Percentiles rank a stretch among this genome's conserved stretches.
These are phyloP conservation scores for Vanessa cardui DNA, from an alignment of 2,888 invertebrate genomes.

Conservation along the genomic window DNA sequence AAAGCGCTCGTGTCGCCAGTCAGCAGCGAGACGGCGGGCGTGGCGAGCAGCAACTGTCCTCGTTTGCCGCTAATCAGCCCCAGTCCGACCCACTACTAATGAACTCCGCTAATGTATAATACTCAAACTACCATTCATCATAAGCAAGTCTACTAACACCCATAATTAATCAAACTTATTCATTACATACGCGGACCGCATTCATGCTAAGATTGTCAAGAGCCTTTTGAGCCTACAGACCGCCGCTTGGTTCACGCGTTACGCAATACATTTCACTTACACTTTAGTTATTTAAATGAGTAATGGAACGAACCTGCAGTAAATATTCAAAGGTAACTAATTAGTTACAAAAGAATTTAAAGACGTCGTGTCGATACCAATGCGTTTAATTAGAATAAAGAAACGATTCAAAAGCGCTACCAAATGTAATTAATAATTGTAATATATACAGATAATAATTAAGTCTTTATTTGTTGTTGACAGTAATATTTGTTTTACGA, in stretches of 20 bases:
- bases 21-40: slow-evolving; percentile 10
- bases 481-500: too few species aligned
- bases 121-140: slow-evolving; percentile 32
- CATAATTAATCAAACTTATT: slow-evolving; percentile 33
- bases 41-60: slow-evolving; percentile 31
- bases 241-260: slow-evolving; percentile 14
- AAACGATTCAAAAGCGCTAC: too few species aligned
- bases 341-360: slow-evolving; percentile 7
- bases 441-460: too few species aligned
- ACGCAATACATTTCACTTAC: slow-evolving; percentile 28
- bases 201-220: slow-evolving; percentile 27
- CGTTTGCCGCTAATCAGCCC: slow-evolving; percentile 42
- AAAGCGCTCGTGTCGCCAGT: background rate
- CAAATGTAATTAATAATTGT: too few species aligned
- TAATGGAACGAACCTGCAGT: slow-evolving; percentile 11
- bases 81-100: slow-evolving; percentile 40
- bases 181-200: slow-evolving; percentile 20
- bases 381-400: background rate
- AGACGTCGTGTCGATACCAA: background rate
- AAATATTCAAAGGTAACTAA: slow-evolving; percentile 8
- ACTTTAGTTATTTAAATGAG: slow-evolving; percentile 18
- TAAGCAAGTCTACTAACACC: slow-evolving; percentile 25
- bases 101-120: slow-evolving; percentile 37
- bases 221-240: slow-evolving; percentile 14
- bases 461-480: too few species aligned